These are phyloP conservation scores for Myotis lucifugus DNA, from an alignment of 2,113 vertebrate genomes.

Conservation along the genomic window DNA sequence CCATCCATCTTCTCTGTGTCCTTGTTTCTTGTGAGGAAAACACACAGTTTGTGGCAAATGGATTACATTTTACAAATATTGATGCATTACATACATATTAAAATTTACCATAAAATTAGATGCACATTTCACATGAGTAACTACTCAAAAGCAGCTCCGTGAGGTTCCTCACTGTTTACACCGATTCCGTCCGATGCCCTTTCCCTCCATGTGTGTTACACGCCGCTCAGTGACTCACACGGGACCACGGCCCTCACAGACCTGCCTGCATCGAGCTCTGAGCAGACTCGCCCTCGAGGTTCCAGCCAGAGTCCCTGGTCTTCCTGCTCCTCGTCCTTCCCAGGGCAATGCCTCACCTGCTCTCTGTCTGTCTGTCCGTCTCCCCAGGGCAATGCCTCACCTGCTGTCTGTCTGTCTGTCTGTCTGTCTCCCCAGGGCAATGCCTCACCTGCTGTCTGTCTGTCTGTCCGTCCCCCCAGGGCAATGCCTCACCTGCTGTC, in stretches of 20 bases:
- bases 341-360: accelerated
- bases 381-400: no score
- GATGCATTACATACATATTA: accelerated
- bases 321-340: neutral
- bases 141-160: no score
- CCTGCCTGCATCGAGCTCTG: no score
- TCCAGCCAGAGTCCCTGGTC: accelerated
- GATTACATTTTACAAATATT: neutral
- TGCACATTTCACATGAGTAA: neutral
- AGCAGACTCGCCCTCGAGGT: no score
- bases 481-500: no score
- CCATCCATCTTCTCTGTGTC: accelerated
- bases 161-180: neutral
- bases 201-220: neutral
- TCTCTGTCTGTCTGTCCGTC: no score
- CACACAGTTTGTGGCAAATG: neutral
- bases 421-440: accelerated
- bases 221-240: neutral
- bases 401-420: no score
- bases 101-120: neutral
- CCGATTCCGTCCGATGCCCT: accelerated
- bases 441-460: no score
- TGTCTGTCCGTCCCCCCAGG: no score
- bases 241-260: no score
- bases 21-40: neutral